A percentile compares a stretch with the other conserved stretches of the same genome.
Evolutionary conservation across 2,113 vertebrate species (phyloP).

Genomic region (Cottus gobio): DNA sequence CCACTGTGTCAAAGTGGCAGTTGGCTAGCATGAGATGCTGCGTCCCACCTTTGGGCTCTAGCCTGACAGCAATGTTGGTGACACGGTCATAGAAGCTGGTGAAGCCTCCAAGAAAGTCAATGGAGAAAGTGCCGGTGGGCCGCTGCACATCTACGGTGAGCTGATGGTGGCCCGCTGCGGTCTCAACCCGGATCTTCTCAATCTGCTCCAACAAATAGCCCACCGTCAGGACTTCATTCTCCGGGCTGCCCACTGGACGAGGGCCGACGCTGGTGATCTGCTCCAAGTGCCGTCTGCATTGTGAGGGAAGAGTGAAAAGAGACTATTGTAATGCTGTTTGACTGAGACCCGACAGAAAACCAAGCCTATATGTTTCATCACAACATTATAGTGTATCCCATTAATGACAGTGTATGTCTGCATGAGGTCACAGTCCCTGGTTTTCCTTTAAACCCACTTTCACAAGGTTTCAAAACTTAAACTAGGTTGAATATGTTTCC

Average conservation of each 20-base stretch:
- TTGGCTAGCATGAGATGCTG: conserved; percentile 94
- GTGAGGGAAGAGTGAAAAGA: conserved; percentile 7
- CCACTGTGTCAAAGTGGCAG: conserved; percentile 97
- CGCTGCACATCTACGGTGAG: conserved; percentile 90
- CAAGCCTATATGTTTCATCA: neutral
- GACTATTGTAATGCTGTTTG: neutral
- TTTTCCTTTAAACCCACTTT: neutral
- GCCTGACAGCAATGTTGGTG: conserved; percentile 91
- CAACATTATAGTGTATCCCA: neutral
- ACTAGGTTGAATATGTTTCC: conserved; percentile 1
- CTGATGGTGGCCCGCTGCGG: conserved; percentile 79
- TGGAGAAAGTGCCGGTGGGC: conserved; percentile 95
- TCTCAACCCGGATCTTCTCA: conserved; percentile 84
- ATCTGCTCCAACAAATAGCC: conserved; percentile 92
- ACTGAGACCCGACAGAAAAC: neutral
- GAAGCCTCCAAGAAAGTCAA: conserved; percentile 97
- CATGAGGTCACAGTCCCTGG: neutral
- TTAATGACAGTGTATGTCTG: neutral
- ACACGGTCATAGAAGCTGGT: conserved; percentile 97
- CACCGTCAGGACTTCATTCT: conserved; percentile 94
- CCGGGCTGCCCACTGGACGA: conserved; percentile 91
- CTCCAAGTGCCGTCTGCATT: conserved; percentile 89
- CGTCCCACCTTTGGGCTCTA: conserved; percentile 89
- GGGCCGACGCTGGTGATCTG: conserved; percentile 93
- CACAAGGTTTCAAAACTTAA: neutral